phyloP scores from a whole-genome alignment of 2,113 vertebrate genomes.

The Saccopteryx bilineata region DNA sequence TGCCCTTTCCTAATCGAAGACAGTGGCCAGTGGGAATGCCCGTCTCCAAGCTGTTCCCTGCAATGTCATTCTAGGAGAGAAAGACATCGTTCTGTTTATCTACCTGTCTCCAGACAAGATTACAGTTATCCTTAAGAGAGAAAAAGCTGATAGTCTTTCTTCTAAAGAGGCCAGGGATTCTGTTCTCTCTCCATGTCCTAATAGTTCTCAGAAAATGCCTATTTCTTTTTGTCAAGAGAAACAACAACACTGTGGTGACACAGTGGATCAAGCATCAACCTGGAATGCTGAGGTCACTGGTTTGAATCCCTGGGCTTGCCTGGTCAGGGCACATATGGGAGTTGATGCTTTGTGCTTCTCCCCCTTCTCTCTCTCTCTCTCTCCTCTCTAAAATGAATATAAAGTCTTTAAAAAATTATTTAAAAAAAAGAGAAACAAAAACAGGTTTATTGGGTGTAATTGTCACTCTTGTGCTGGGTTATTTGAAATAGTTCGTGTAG shows the following conservation, averaged over 20 bases:
- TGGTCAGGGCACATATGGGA: too few species aligned
- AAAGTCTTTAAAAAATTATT: too few species aligned
- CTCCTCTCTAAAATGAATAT: too few species aligned
- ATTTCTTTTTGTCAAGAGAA: background rate
- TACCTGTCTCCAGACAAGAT: background rate
- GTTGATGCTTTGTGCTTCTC: too few species aligned
- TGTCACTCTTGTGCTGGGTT: background rate
- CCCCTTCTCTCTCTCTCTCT: too few species aligned
- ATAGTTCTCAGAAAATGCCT: background rate
- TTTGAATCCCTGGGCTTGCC: too few species aligned
- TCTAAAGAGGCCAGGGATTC: background rate
- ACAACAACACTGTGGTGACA: background rate
- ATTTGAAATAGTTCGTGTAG: background rate
- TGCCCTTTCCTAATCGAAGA: background rate
- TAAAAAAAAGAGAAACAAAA: background rate
- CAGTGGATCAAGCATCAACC: too few species aligned
- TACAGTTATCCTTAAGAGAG: background rate
- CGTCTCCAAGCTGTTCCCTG: background rate
- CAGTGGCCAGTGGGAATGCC: background rate
- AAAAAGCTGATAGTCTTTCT: background rate
- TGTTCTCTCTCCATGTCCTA: background rate
- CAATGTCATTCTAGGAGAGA: background rate
- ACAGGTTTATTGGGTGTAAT: background rate
- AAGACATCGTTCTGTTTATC: background rate
- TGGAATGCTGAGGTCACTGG: too few species aligned